These are phyloP conservation scores for Drosophila sucinea DNA, from an alignment of 1,140 invertebrate genomes.

Conservation along the genomic window DNA sequence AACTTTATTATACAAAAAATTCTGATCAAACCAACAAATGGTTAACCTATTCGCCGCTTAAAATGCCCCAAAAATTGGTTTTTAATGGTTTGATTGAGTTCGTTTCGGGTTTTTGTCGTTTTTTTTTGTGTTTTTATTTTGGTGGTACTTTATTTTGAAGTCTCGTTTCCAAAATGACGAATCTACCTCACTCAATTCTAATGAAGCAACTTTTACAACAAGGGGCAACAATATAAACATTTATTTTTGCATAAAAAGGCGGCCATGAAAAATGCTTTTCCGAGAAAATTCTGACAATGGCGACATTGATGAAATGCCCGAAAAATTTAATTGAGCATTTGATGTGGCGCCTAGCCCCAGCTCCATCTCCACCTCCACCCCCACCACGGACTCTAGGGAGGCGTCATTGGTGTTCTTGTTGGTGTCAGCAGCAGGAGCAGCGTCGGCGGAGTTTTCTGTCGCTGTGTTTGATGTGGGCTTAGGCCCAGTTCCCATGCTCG, in stretches of 20 bases:
- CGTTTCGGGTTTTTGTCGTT: neutral
- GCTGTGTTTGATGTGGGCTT: slow-evolving; percentile 71
- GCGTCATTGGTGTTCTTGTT: slow-evolving; percentile 1
- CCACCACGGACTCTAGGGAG: neutral
- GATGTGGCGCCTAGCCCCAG: slow-evolving; percentile 45
- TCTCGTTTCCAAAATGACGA: neutral
- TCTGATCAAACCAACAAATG: too few species aligned
- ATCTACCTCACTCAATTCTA: slow-evolving; percentile 4
- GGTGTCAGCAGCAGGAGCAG: neutral
- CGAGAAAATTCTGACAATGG: slow-evolving; percentile 55
- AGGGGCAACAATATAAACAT: slow-evolving; percentile 27
- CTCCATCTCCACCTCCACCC: too few species aligned
- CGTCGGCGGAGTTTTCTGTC: slow-evolving; percentile 2
- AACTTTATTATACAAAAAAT: too few species aligned
- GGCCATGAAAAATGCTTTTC: slow-evolving; percentile 51
- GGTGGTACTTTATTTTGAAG: neutral
- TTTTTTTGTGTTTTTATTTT: neutral
- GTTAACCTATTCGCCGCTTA: neutral
- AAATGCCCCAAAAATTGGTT: neutral
- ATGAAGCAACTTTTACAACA: slow-evolving; percentile 8
- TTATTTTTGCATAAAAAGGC: slow-evolving; percentile 41
- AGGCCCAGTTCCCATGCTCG: slow-evolving; percentile 32
- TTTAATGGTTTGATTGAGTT: slow-evolving; percentile 3
- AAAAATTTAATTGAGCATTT: slow-evolving; percentile 76
- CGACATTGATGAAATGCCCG: slow-evolving; percentile 68